Conservation (phyloP, 1,140 invertebrate species). For the Coptotermes formosanus region DNA sequence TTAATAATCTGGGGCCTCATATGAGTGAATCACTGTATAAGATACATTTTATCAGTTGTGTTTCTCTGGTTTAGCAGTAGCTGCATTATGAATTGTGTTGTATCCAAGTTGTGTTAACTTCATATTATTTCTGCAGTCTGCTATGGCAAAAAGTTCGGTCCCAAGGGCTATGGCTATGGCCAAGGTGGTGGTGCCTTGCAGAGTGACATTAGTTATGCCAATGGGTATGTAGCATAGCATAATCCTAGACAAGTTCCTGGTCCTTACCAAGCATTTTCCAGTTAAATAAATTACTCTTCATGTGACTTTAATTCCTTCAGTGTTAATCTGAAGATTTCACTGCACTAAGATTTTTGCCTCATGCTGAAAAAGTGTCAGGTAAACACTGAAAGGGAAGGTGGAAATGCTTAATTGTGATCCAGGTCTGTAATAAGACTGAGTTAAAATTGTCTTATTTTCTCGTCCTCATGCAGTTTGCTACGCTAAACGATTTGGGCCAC, state of each 20-base stretch:
- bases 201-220: constrained; percentile 71
- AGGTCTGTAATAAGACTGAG: background rate
- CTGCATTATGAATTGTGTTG: background rate
- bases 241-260: background rate
- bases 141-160: constrained; percentile 91
- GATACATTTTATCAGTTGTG: background rate
- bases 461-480: constrained; percentile 61
- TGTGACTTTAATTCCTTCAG: background rate
- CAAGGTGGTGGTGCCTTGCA: constrained; percentile 87
- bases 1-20: no score
- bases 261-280: background rate
- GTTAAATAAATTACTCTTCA: background rate
- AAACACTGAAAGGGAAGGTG: background rate
- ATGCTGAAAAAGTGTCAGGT: no score
- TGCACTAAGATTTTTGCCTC: no score
- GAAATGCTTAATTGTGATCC: constrained; percentile 7
- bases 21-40: background rate
- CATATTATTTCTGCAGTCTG: constrained; percentile 64
- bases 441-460: constrained; percentile 5
- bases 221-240: constrained; percentile 60
- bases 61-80: background rate
- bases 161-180: constrained; percentile 91
- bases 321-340: background rate
- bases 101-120: background rate
- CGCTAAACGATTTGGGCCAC: constrained; percentile 80